A percentile compares a stretch with the other conserved stretches of the same genome.
These are phyloP conservation scores for Ctenoplectra terminalis DNA, from an alignment of 1,140 invertebrate genomes.

Conservation along the genomic window DNA sequence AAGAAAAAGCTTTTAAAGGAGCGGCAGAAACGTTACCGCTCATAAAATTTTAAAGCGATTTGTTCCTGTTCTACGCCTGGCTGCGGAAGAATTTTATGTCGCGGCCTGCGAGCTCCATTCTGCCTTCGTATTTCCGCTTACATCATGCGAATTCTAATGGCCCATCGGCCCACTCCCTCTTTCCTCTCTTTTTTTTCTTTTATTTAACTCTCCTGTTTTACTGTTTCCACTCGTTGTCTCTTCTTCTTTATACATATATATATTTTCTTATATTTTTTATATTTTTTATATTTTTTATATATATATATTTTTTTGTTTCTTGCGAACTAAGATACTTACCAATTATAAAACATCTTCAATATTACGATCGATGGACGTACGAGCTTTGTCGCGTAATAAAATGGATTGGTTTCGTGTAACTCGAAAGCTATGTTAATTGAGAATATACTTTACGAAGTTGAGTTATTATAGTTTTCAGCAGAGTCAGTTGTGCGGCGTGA, in stretches of 20 bases:
- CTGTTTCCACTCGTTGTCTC: neutral
- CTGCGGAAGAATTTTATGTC: conserved; percentile 69
- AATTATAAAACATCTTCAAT: neutral
- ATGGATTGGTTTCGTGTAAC: neutral
- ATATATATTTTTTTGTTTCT: neutral
- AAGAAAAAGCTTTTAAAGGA: conserved; percentile 75
- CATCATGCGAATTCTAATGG: conserved; percentile 67
- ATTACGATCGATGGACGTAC: neutral
- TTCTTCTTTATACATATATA: too few species aligned
- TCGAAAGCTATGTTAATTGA: neutral
- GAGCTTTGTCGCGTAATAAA: neutral
- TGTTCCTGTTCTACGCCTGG: conserved; percentile 58
- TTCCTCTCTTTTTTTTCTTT: neutral
- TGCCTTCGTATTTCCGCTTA: conserved; percentile 60
- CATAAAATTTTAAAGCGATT: conserved; percentile 80
- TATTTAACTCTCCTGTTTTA: conserved; percentile 11
- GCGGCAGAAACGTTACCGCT: conserved; percentile 70
- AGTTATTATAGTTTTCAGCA: neutral
- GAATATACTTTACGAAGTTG: too few species aligned
- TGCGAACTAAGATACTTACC: neutral
- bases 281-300: too few species aligned
- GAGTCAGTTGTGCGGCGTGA: neutral
- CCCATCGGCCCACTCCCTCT: neutral
- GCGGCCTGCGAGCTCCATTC: conserved; percentile 54
- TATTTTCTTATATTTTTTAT: too few species aligned